These are phyloP conservation scores for Parasteatoda lunata DNA, from an alignment of 2,888 invertebrate genomes.

Conservation along the genomic window DNA sequence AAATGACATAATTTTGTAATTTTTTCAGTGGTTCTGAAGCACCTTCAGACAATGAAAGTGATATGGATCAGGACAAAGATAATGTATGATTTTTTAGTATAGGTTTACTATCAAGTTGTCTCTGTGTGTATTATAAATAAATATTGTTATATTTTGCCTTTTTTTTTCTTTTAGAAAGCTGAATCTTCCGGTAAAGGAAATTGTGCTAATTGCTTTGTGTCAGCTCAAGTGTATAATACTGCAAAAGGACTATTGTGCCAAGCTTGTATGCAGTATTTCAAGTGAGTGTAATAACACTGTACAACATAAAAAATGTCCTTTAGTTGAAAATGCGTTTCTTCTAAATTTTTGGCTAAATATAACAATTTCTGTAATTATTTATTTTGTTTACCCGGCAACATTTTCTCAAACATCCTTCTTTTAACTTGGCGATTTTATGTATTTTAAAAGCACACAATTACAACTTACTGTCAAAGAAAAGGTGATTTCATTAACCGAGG, in stretches of 20 bases:
- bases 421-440: too few relatives aligned
- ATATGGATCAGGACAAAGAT: slow-evolving; percentile 80
- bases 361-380: too few relatives aligned
- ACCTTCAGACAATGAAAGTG: slow-evolving; percentile 89
- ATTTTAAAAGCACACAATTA: too few relatives aligned
- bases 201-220: slow-evolving; percentile 83
- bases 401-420: too few relatives aligned
- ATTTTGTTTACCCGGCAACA: too few relatives aligned
- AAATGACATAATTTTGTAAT: background rate
- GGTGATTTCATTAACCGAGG: too few relatives aligned
- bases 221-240: slow-evolving; percentile 83
- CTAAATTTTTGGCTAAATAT: too few relatives aligned
- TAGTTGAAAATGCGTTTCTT: too few relatives aligned
- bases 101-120: background rate
- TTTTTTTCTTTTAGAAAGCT: slow-evolving; percentile 31
- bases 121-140: too few relatives aligned
- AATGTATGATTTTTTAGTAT: slow-evolving; percentile 57
- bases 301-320: too few relatives aligned
- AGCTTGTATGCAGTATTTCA: slow-evolving; percentile 90
- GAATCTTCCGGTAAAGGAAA: slow-evolving; percentile 71
- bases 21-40: slow-evolving; percentile 81
- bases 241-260: slow-evolving; percentile 86
- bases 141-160: too few relatives aligned
- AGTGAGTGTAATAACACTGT: slow-evolving; percentile 74
- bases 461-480: too few relatives aligned